Evolutionary conservation across 2,888 invertebrate species (phyloP).

Genomic region (Rotaria macrura): DNA sequence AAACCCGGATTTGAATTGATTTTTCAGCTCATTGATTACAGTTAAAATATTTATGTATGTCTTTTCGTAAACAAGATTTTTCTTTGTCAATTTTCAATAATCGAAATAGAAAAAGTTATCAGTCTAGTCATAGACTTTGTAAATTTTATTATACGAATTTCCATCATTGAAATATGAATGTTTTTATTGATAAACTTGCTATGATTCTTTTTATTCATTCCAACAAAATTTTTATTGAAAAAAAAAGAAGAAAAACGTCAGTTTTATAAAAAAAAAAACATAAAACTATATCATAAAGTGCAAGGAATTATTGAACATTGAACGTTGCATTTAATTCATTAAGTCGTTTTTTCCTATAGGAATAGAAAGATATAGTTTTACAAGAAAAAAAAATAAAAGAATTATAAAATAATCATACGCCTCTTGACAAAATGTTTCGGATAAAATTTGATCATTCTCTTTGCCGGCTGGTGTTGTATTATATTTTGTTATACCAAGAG

Average conservation of each 20-base stretch:
- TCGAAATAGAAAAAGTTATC: too few relatives aligned
- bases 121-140: too few relatives aligned
- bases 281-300: background rate
- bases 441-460: constrained; percentile 40
- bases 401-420: constrained; percentile 41
- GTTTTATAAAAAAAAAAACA: background rate
- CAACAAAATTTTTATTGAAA: background rate
- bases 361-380: background rate
- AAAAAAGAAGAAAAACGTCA: background rate
- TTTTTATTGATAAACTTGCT: too few relatives aligned
- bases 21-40: too few relatives aligned
- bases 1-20: too few relatives aligned
- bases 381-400: background rate
- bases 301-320: background rate
- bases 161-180: too few relatives aligned
- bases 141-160: too few relatives aligned
- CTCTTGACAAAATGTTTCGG: constrained; percentile 42
- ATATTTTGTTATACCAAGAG: constrained; percentile 40
- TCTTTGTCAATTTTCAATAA: too few relatives aligned
- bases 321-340: background rate
- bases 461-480: constrained; percentile 39
- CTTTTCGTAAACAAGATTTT: too few relatives aligned
- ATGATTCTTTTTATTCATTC: too few relatives aligned
- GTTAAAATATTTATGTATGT: too few relatives aligned
- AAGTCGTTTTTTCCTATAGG: background rate